Evolutionary conservation across 2,797 vertebrate species (phyloP), one percentile per base, ranked within the genome.

Genomic region (Sebastes minor): DNA sequence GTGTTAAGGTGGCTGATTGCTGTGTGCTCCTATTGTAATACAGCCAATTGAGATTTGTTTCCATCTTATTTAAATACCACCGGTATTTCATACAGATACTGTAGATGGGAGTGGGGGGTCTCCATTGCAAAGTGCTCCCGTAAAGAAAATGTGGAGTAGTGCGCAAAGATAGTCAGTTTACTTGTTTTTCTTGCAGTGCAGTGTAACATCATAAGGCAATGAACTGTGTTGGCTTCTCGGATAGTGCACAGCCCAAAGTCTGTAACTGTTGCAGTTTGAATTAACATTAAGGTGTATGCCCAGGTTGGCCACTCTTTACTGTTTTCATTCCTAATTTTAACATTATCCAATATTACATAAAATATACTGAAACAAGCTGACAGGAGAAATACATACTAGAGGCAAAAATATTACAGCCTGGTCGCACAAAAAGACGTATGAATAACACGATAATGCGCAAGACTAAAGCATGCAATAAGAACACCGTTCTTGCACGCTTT

Each of bases 361-460:
- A 0, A 38, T 0, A 14, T 42, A 42, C 38, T 42, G 13, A 35
- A 12, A 42, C 38, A 42, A 0, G 5, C 38, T 42, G 38, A 42
- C 38, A 42, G 0, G 38, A 14, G 38, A 42, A 42, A 42, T 42
- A 42, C 38, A 42, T 42, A 42, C 38, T 42, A 42, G 38, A 42
- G 38, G 38, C 13, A 42, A 42, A 42, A 1, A 42, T 42, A 42
- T 42, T 42, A 4, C 46, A 20, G 16, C 46, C 0, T 7, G 7
- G 0, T 49, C 0, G 18, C 18, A n/a, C 46, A 49, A 20, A 42
- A 42, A 42, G 6, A 16, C 14, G 3, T 0, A 2, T 42, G 14
- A 42, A 42, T n/a, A 18, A 49, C 46, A 49, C 2, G 8, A 2
- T 49, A 49, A 49, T 18, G 2, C 18, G 18, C 46, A n/a, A 49